These are phyloP conservation scores for Zeugodacus cucurbitae DNA, from an alignment of 1,140 invertebrate genomes.

Conservation along the genomic window DNA sequence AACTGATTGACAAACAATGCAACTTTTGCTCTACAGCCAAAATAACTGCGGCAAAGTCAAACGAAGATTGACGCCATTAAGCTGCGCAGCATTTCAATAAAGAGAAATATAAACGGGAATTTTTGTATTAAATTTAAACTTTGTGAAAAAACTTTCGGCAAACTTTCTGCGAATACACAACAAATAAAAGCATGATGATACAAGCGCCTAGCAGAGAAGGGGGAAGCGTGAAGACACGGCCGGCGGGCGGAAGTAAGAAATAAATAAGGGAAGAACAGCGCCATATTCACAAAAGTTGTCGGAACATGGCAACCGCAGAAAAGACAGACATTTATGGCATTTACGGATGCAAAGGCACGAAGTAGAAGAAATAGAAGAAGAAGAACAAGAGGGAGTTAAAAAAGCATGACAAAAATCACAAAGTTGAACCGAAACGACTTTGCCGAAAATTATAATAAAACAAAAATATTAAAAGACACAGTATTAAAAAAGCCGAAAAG, in stretches of 20 bases:
- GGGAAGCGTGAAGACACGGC: too few species aligned
- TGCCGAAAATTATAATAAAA: neutral
- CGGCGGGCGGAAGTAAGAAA: too few species aligned
- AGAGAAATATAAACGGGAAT: neutral
- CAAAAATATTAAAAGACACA: neutral
- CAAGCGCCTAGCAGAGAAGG: too few species aligned
- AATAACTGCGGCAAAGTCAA: neutral
- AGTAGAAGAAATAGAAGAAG: too few species aligned
- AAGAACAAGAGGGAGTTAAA: neutral
- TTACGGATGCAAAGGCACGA: neutral
- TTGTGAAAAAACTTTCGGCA: neutral
- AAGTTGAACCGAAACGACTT: neutral
- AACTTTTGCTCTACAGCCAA: neutral
- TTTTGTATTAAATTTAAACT: neutral
- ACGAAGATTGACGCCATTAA: neutral
- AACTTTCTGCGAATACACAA: neutral
- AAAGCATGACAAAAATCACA: neutral
- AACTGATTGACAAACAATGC: neutral
- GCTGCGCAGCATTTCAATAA: neutral
- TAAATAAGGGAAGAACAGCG: neutral
- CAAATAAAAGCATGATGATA: neutral
- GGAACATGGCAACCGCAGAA: neutral
- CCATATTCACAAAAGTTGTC: neutral
- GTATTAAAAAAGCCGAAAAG: too few species aligned
- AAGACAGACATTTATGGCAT: neutral